These are phyloP conservation scores for Patiria miniata DNA, from an alignment of 35 echinoderm and acorn worm genomes.

Conservation along the genomic window DNA sequence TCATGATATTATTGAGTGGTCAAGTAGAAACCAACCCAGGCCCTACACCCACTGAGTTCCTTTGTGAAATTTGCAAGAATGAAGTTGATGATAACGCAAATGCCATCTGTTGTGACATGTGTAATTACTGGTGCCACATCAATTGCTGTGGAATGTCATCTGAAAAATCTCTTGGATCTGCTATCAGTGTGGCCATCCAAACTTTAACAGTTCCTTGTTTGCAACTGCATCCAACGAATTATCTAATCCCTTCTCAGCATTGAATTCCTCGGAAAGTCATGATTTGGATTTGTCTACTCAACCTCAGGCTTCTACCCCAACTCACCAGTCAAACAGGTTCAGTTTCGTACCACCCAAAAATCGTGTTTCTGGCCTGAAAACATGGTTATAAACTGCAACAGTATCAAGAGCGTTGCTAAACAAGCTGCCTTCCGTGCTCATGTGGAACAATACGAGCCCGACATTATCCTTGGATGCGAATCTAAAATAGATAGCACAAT, in stretches of 20 bases:
- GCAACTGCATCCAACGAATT: background rate
- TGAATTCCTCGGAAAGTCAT: conserved; percentile 1
- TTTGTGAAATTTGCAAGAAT: conserved; percentile 42
- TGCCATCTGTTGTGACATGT: conserved; percentile 52
- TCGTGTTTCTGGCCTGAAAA: background rate
- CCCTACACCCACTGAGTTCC: too few relatives aligned
- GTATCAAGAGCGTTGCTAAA: background rate
- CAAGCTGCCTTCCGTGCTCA: conserved; percentile 13
- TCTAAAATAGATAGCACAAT: conserved; percentile 40
- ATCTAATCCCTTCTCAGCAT: conserved; percentile 1
- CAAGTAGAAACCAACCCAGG: too few relatives aligned
- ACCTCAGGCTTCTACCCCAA: conserved; percentile 10
- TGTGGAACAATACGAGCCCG: conserved; percentile 46
- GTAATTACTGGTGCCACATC: conserved; percentile 54
- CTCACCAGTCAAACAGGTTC: background rate
- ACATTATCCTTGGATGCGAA: conserved; percentile 63
- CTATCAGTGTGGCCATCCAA: conserved; percentile 31
- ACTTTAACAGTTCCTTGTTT: background rate
- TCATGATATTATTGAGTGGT: too few relatives aligned
- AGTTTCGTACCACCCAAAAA: background rate
- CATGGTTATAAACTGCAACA: conserved; percentile 25
- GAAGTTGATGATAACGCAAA: conserved; percentile 40
- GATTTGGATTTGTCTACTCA: background rate
- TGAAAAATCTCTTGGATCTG: conserved; percentile 47
- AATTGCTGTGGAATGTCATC: conserved; percentile 34